Evolutionary conservation across 2,797 vertebrate species (phyloP).

Genomic region (Dendrocincla tyrannina): DNA sequence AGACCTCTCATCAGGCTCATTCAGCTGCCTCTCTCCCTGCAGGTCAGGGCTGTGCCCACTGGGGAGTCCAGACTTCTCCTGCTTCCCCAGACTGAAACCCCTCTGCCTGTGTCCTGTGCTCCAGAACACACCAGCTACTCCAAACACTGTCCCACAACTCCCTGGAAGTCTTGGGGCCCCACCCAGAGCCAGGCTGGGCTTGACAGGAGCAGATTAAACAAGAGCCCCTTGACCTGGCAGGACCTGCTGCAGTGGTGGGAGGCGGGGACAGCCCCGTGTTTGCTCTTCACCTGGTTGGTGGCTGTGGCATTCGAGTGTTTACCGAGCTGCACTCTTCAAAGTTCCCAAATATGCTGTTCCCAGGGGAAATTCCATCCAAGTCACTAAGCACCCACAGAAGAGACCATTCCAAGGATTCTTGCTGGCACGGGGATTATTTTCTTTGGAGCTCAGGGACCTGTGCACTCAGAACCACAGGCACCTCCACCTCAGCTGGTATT

Average conservation of each 20-base stretch:
- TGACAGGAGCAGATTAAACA: background rate
- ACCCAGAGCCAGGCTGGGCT: background rate
- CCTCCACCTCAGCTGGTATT: background rate
- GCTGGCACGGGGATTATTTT: background rate
- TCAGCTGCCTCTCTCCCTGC: background rate
- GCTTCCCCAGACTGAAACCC: background rate
- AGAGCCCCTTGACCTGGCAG: background rate
- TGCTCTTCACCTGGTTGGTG: background rate
- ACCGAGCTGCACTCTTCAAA: background rate
- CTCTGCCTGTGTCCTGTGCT: background rate
- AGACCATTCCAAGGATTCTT: conserved; percentile 16
- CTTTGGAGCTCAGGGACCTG: background rate
- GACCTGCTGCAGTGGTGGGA: background rate
- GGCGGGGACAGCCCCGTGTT: background rate
- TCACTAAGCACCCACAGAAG: background rate
- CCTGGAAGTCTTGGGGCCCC: background rate
- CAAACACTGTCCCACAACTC: background rate
- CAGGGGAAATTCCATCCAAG: background rate
- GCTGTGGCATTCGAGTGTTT: background rate
- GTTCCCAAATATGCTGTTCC: background rate
- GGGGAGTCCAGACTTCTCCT: background rate
- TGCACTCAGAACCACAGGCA: background rate
- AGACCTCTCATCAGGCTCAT: background rate
- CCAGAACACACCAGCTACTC: background rate
- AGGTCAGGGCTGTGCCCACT: background rate